Percentiles rank a stretch among this genome's conserved stretches.
Conservation (phyloP, 2,888 invertebrate species). For the Dendrolimus pini region DNA sequence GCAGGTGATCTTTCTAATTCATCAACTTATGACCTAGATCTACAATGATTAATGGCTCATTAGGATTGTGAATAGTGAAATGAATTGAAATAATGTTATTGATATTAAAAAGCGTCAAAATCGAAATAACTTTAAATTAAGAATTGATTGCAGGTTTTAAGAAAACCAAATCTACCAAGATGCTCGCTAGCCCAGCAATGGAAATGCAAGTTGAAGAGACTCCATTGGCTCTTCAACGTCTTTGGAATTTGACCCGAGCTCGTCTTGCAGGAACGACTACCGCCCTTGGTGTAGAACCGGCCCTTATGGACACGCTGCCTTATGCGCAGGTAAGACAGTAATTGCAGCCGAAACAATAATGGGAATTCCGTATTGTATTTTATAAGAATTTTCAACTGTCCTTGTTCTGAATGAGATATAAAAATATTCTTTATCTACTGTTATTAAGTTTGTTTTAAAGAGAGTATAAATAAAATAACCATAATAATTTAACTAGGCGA, state of each 20-base stretch:
- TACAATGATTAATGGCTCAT: no score
- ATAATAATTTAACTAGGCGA: no score
- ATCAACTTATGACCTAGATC: no score
- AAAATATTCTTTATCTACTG: no score
- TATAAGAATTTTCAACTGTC: background rate
- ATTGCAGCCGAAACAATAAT: background rate
- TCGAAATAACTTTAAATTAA: background rate
- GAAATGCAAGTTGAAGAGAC: conserved; percentile 77
- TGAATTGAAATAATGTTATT: no score
- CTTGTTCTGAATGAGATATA: no score
- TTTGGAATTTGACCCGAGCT: conserved; percentile 70
- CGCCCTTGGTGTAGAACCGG: conserved; percentile 52
- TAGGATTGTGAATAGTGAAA: no score
- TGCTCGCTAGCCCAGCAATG: conserved; percentile 66
- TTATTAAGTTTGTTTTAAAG: no score
- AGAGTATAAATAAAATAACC: no score
- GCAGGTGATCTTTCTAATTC: no score
- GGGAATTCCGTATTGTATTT: background rate
- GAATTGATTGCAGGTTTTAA: background rate
- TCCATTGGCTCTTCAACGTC: conserved; percentile 64
- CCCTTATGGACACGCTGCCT: conserved; percentile 56
- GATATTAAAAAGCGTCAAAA: background rate
- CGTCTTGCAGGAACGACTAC: conserved; percentile 66
- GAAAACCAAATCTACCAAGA: conserved; percentile 27
- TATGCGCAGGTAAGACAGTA: conserved; percentile 51